Percentiles rank a stretch among this genome's conserved stretches.
Conservation (phyloP, 92 coral and sea anemone species). For the Umimayanthus chanpuru region DNA sequence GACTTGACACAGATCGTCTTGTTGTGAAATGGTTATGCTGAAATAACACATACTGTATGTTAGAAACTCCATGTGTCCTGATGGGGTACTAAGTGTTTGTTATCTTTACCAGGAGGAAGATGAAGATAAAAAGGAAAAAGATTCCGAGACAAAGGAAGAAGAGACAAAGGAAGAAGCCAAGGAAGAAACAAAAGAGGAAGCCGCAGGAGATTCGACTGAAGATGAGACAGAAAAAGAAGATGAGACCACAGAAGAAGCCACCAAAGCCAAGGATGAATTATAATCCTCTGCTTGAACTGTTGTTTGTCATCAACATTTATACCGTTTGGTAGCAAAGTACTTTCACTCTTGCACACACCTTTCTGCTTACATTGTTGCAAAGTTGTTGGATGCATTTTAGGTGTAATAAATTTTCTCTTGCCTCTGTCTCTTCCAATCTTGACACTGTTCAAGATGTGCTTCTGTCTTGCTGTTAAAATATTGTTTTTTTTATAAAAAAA, state of each 20-base stretch:
- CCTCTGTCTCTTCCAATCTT: constrained; percentile 10
- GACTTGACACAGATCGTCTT: no score
- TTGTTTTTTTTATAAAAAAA: constrained; percentile 46
- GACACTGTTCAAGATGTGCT: background rate
- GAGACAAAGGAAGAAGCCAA: constrained; percentile 43
- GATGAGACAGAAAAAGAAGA: constrained; percentile 57
- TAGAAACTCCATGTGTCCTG: background rate
- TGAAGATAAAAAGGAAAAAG: constrained; percentile 39
- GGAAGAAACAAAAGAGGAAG: constrained; percentile 53
- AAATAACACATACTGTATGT: no score
- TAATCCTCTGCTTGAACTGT: constrained; percentile 40
- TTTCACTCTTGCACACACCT: background rate
- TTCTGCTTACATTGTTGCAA: constrained; percentile 32
- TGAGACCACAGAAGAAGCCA: constrained; percentile 74
- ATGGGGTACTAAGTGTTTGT: background rate
- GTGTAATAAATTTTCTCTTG: constrained; percentile 44
- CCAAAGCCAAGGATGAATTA: constrained; percentile 79
- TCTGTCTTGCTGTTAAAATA: constrained; percentile 13
- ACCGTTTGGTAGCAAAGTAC: constrained; percentile 15
- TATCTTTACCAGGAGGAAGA: constrained; percentile 36
- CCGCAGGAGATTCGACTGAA: constrained; percentile 51
- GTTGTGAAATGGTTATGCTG: no score
- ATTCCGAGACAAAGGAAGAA: constrained; percentile 47
- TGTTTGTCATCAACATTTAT: background rate
- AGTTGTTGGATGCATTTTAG: constrained; percentile 45